Conservation (phyloP, 1,140 invertebrate genomes). For the roundworm (Caenorhabditis elegans) region DNA sequence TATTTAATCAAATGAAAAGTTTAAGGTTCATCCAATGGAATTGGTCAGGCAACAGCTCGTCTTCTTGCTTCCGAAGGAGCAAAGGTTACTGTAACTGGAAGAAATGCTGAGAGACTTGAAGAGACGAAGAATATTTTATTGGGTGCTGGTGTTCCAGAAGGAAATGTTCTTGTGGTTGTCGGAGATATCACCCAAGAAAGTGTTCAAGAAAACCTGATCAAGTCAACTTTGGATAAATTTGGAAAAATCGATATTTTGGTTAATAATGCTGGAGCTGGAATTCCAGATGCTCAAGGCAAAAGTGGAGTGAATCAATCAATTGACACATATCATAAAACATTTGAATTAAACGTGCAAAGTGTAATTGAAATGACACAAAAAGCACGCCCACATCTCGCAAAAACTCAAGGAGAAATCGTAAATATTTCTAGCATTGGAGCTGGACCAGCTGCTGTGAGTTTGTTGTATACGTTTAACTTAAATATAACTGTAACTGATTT, state of each 20-base stretch:
- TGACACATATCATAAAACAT: background rate
- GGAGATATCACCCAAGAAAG: constrained; percentile 34
- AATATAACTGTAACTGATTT: background rate
- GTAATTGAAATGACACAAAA: constrained; percentile 18
- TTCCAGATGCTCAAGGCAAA: constrained; percentile 3
- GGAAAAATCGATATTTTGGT: constrained; percentile 41
- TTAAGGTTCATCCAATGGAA: constrained; percentile 41
- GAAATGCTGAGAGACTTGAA: constrained; percentile 26
- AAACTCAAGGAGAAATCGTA: constrained; percentile 15
- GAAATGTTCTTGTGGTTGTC: background rate
- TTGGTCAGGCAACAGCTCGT: constrained; percentile 37
- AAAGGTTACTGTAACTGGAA: constrained; percentile 39
- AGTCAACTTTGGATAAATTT: constrained; percentile 25
- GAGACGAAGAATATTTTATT: background rate
- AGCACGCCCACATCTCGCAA: constrained; percentile 3
- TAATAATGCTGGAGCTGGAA: constrained; percentile 39
- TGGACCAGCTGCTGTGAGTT: constrained; percentile 17
- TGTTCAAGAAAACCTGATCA: constrained; percentile 14
- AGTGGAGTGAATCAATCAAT: background rate
- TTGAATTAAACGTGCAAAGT: background rate
- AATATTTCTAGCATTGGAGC: constrained; percentile 19
- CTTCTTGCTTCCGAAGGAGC: constrained; percentile 38
- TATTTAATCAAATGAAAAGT: background rate
- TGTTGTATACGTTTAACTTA: no score
- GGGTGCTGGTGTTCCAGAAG: background rate